Evolutionary conservation across 2,888 invertebrate species (phyloP), one percentile per base, ranked within the genome.

Genomic region (Cylindroiulus punctatus): DNA sequence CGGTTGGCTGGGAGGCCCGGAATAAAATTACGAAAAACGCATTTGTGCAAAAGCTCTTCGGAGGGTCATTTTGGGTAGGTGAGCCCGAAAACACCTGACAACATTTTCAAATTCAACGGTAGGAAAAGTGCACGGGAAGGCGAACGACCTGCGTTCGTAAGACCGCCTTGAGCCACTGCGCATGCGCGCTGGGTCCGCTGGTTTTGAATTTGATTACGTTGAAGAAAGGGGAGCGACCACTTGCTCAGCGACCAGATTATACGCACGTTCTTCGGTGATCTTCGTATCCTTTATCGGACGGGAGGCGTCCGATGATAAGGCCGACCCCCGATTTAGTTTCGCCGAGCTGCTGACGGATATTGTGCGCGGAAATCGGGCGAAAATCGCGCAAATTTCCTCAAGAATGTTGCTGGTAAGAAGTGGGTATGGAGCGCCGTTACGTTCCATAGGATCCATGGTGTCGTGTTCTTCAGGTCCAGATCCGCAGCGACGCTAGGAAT

Each of bases 221-320:
- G 83, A 83, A 83, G 44, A 83, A 83, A 83, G 83, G 44, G 83
- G 83, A 83, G 83, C 83, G 83, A 83, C 83, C 83, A 83, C 83
- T 83, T 83, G 83, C 83, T 83, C 22, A 40, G 42, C 19, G 44
- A 17, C 22, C 42, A 44, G 76, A 32, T 76, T 76, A n/a, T n/a
- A n/a, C n/a, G n/a, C n/a, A 76, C 76, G 76, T 76, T 76, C 26
- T 65, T 65, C 57, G 2, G 22, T 7, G 36, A 32, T 26, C 82
- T n/a, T n/a, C n/a, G n/a, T n/a, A n/a, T n/a, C n/a, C 36, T 83
- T 83, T 83, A 8, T 30, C 30, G 76, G 76, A 76, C 14, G 30
- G 30, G 14, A 32, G 30, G 30, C 30, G 30, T 17, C 32, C 32
- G 2, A 26, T 76, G 76, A 12, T 32, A 30, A 76, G 76, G 76